Conservation (phyloP, 2,888 invertebrate species). For the Diarsia rubi region DNA sequence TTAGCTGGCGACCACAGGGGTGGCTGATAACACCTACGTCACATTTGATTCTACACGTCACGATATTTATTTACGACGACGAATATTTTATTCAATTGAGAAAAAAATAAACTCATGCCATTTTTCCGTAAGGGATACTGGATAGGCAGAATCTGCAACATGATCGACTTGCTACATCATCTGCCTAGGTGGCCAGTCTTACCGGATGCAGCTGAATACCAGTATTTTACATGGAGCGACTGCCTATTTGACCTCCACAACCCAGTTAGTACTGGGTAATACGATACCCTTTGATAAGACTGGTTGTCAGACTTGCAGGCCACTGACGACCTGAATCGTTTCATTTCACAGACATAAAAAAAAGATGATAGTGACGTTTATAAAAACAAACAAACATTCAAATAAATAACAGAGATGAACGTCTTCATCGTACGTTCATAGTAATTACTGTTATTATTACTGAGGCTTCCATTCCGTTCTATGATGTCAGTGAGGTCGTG, state of each 20-base stretch:
- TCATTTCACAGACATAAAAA: too few species aligned
- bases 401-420: conserved; percentile 44
- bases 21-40: neutral
- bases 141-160: neutral
- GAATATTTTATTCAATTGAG: neutral
- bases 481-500: conserved; percentile 29
- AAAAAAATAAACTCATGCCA: neutral
- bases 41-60: conserved; percentile 3
- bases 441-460: conserved; percentile 53
- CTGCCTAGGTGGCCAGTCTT: too few species aligned
- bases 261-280: too few species aligned
- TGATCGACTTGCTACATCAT: neutral
- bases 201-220: too few species aligned
- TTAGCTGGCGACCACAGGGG: conserved; percentile 13
- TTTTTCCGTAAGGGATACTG: neutral
- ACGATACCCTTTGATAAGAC: too few species aligned
- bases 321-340: neutral
- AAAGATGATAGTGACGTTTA: neutral
- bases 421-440: conserved; percentile 53
- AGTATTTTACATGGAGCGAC: too few species aligned
- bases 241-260: too few species aligned
- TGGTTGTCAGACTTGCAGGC: too few species aligned
- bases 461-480: conserved; percentile 38
- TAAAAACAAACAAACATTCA: conserved; percentile 19
- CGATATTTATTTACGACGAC: too few species aligned